These are phyloP conservation scores for Dryobota labecula DNA, from an alignment of 2,888 invertebrate genomes.

Conservation along the genomic window DNA sequence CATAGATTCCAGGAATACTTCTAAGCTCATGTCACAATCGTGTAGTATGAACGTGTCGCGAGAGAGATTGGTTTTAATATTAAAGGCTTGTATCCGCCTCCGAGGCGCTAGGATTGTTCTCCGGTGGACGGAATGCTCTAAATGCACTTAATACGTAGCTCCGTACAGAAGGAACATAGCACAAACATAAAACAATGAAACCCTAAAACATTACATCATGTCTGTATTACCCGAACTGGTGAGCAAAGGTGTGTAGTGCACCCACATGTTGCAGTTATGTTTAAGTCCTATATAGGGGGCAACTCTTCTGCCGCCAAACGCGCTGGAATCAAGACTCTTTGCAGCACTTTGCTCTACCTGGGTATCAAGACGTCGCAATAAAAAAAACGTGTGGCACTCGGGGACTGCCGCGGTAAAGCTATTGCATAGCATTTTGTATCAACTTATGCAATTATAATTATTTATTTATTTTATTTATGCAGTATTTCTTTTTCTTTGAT, in stretches of 20 bases:
- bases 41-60: slow-evolving; percentile 65
- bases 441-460: too few species aligned
- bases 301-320: neutral
- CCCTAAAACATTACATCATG: too few species aligned
- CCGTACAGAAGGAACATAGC: neutral
- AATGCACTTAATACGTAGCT: slow-evolving; percentile 21
- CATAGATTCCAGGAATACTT: slow-evolving; percentile 22
- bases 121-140: slow-evolving; percentile 34
- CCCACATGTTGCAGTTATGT: neutral
- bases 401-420: too few species aligned
- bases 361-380: too few species aligned
- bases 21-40: slow-evolving; percentile 57
- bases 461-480: too few species aligned
- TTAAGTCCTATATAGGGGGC: too few species aligned
- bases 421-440: too few species aligned
- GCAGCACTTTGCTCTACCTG: neutral
- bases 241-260: too few species aligned
- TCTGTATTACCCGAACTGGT: too few species aligned
- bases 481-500: too few species aligned
- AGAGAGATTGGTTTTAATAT: slow-evolving; percentile 73
- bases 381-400: too few species aligned
- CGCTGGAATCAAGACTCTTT: neutral
- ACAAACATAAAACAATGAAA: neutral
- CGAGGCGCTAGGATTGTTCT: slow-evolving; percentile 53
- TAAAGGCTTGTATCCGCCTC: slow-evolving; percentile 75